Conservation (phyloP, 2,113 vertebrate genomes). For the Zonotrichia leucophrys region DNA sequence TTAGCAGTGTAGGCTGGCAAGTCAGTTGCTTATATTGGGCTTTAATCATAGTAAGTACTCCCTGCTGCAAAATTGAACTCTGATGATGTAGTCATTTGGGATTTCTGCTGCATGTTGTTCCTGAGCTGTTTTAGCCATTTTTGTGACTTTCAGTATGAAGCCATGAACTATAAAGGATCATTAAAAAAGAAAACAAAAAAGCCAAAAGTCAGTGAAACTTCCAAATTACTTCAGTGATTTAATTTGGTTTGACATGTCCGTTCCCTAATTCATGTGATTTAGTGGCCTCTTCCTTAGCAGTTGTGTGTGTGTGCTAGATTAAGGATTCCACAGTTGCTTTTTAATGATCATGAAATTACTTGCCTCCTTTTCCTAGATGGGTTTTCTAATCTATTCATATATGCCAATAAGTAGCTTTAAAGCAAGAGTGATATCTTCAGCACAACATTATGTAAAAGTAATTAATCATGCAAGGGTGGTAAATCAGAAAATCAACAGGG, state of each 20-base stretch:
- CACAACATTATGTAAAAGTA: constrained; percentile 28
- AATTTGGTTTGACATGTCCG: not conserved
- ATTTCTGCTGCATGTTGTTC: not conserved
- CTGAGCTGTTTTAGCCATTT: not conserved
- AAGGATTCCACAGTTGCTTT: not conserved
- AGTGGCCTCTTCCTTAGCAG: not conserved
- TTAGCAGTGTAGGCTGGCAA: not conserved
- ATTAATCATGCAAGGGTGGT: constrained; percentile 23
- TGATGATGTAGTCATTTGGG: not conserved
- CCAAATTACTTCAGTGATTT: not conserved
- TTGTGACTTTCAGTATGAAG: not conserved
- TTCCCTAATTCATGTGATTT: not conserved
- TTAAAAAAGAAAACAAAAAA: not conserved
- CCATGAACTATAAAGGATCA: not conserved
- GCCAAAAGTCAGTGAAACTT: not conserved
- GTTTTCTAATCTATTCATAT: constrained; percentile 9
- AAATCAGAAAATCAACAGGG: constrained; percentile 43
- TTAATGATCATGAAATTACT: constrained; percentile 19
- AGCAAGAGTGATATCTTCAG: constrained; percentile 43
- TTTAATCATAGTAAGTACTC: not conserved
- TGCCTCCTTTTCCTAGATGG: constrained; percentile 8
- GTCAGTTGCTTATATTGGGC: not conserved
- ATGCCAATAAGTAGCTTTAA: constrained; percentile 32
- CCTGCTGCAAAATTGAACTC: not conserved
- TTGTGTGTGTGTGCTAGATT: not conserved